These are phyloP conservation scores for Trochalopteron elliotii DNA, from an alignment of 2,113 vertebrate genomes.

Conservation along the genomic window DNA sequence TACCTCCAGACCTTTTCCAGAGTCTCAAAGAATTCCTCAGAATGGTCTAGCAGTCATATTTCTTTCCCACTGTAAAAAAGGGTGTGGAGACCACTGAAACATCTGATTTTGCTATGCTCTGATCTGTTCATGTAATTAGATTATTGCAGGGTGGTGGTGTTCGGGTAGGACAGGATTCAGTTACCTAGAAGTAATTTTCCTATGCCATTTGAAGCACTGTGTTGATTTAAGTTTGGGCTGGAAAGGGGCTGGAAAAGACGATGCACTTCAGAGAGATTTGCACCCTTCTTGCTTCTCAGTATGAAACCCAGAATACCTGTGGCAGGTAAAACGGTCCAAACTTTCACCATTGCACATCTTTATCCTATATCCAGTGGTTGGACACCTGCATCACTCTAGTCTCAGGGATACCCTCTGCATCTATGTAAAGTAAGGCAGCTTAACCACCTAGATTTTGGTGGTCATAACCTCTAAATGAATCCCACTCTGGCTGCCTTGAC, in stretches of 20 bases:
- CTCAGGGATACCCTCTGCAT: not conserved
- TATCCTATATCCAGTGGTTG: fast-evolving
- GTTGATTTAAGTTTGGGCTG: not conserved
- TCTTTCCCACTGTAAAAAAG: not conserved
- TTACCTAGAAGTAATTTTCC: not conserved
- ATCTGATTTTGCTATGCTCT: not conserved
- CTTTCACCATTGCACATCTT: not conserved
- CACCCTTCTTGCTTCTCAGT: not conserved
- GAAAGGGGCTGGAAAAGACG: not conserved
- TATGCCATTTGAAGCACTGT: not conserved
- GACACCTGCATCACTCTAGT: not conserved
- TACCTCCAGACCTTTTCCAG: not conserved
- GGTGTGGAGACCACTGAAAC: not conserved
- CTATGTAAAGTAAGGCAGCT: not conserved
- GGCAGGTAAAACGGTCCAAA: not conserved
- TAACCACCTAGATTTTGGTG: not conserved
- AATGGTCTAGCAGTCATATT: not conserved
- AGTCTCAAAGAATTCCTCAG: not conserved
- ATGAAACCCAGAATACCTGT: not conserved
- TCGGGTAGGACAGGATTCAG: not conserved
- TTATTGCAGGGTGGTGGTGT: not conserved
- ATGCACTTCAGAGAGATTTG: not conserved
- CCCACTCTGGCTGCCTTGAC: not conserved
- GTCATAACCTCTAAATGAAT: not conserved
- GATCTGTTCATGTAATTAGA: not conserved